A percentile compares a stretch with the other conserved stretches of the same genome.
These are phyloP conservation scores for Hipparchia semele DNA, from an alignment of 2,888 invertebrate species.

Conservation along the genomic window DNA sequence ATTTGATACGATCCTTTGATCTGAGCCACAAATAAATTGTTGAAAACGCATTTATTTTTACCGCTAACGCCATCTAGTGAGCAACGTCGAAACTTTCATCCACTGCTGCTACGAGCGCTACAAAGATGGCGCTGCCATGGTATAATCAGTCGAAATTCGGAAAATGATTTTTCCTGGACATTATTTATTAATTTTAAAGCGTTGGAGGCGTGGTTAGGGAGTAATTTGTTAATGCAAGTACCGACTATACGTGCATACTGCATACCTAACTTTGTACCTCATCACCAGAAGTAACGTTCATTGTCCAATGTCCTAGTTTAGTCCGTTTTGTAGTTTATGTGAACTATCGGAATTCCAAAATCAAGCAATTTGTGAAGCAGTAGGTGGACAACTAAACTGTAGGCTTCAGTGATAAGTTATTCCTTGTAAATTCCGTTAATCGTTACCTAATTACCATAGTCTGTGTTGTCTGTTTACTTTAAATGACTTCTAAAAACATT, in stretches of 20 bases:
- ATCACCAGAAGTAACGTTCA: too few species aligned
- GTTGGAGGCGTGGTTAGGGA: too few species aligned
- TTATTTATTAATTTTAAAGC: neutral
- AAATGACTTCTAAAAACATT: neutral
- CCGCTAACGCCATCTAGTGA: conserved; percentile 6
- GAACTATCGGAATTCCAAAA: neutral
- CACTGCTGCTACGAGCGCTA: neutral
- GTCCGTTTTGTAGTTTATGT: too few species aligned
- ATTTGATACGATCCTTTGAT: too few species aligned
- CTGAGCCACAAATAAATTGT: too few species aligned
- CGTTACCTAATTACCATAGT: neutral
- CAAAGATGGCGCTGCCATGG: conserved; percentile 1
- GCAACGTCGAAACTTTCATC: neutral
- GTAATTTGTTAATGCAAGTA: too few species aligned
- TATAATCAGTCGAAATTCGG: neutral
- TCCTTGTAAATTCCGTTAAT: neutral
- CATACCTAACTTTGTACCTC: too few species aligned
- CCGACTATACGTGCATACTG: too few species aligned
- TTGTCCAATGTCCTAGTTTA: too few species aligned
- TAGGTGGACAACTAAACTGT: conserved; percentile 4
- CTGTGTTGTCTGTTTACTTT: neutral
- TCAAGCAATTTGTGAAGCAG: neutral
- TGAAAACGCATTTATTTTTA: neutral
- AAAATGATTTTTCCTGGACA: too few species aligned
- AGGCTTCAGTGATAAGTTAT: neutral